A percentile compares a stretch with the other conserved stretches of the same genome.
Conservation (phyloP, 2,113 vertebrate genomes). For the Pimephales promelas region DNA sequence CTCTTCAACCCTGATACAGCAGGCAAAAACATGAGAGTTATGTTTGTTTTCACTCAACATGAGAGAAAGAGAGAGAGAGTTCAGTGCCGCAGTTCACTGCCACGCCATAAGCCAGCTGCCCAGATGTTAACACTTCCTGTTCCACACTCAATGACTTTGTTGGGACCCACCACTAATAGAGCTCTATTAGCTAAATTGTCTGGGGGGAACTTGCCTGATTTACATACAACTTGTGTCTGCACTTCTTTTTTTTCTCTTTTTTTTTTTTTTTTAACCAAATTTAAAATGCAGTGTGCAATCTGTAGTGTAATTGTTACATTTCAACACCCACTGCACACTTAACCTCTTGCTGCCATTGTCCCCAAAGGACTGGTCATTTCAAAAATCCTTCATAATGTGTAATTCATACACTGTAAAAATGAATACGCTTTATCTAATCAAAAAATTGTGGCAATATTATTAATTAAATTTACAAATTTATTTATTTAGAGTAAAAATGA, state of each 20-base stretch:
- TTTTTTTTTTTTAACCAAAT: background rate
- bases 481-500: too few relatives aligned
- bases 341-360: too few relatives aligned
- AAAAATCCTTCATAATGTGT: too few relatives aligned
- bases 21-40: conserved; percentile 50
- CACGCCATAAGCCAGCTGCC: conserved; percentile 50
- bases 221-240: background rate
- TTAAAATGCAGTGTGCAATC: background rate
- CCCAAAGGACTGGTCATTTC: too few relatives aligned
- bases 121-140: conserved; percentile 61
- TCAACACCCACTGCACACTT: too few relatives aligned
- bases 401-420: too few relatives aligned
- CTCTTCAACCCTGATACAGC: conserved; percentile 33
- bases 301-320: background rate
- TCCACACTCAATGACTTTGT: conserved; percentile 41
- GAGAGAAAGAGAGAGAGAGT: conserved; percentile 54
- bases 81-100: conserved; percentile 44
- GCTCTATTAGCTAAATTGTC: conserved; percentile 25
- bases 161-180: conserved; percentile 37
- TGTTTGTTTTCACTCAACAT: conserved; percentile 61
- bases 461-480: too few relatives aligned
- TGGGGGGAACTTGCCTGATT: conserved; percentile 7
- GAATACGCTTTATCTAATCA: too few relatives aligned
- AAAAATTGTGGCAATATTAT: too few relatives aligned
- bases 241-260: background rate